Conservation (phyloP, 1,140 invertebrate genomes). For the Aphaenogaster rudis region DNA sequence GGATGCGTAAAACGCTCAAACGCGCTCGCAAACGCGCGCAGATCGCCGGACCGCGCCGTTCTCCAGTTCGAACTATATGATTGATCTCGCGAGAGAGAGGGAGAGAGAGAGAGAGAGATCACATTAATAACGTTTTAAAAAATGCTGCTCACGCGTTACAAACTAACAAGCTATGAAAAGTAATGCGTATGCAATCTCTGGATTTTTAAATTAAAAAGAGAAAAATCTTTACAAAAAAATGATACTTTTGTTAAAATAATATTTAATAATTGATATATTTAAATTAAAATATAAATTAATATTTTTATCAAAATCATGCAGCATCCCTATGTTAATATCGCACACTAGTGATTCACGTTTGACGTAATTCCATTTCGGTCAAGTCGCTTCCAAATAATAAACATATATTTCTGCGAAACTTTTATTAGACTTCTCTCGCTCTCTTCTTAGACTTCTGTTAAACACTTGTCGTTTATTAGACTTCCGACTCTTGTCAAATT, state of each 20-base stretch:
- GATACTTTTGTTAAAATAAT: neutral
- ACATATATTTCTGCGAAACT: neutral
- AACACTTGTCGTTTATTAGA: neutral
- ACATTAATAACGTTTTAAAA: neutral
- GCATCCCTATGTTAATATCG: neutral
- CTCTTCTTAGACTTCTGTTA: neutral
- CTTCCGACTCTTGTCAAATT: neutral
- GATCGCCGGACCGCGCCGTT: neutral
- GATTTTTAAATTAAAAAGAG: neutral
- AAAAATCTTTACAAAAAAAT: neutral
- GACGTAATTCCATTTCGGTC: neutral
- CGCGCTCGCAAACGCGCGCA: neutral
- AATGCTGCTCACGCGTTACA: neutral
- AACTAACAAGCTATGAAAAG: neutral
- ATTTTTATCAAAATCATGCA: neutral
- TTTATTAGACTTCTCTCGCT: neutral
- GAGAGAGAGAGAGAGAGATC: neutral
- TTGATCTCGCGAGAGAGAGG: neutral
- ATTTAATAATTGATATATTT: too few species aligned
- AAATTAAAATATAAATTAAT: neutral
- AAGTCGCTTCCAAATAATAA: neutral
- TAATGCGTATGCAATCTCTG: neutral
- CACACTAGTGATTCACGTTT: neutral
- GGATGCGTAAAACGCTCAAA: conserved; percentile 37
- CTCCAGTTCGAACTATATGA: neutral